phyloP scores from a whole-genome alignment of 2,888 invertebrate species.

The Hoplodrina blanda region DNA sequence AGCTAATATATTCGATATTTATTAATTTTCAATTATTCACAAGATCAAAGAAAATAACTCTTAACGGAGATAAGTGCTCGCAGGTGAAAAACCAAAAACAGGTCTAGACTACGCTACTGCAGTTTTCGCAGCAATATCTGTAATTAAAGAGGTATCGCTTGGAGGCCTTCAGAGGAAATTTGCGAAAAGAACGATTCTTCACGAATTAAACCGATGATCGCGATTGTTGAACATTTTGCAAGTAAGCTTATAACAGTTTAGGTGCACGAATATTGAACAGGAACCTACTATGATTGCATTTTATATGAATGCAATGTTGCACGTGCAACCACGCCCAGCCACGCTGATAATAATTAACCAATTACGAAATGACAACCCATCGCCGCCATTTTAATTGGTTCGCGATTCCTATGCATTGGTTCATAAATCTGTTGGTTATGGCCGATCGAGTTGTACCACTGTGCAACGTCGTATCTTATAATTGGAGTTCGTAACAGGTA shows the following conservation, averaged over 20 bases:
- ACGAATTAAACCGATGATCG: background rate
- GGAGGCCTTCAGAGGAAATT: background rate
- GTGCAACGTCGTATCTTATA: conserved; percentile 60
- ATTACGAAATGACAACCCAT: conserved; percentile 87
- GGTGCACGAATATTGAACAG: conserved; percentile 21
- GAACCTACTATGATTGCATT: conserved; percentile 52
- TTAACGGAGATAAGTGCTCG: conserved; percentile 11
- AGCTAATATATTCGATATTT: conserved; percentile 11
- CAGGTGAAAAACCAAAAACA: conserved; percentile 16
- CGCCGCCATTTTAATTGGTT: conserved; percentile 88
- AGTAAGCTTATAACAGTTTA: conserved; percentile 8
- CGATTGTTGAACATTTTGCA: background rate
- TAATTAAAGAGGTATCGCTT: conserved; percentile 26
- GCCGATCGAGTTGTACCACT: conserved; percentile 57
- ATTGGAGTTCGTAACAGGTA: conserved; percentile 62
- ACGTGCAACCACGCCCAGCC: conserved; percentile 82
- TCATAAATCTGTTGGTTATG: conserved; percentile 72
- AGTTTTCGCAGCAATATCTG: conserved; percentile 28
- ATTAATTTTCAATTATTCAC: conserved; percentile 7
- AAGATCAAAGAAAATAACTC: background rate
- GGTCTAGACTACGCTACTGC: conserved; percentile 20
- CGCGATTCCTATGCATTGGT: conserved; percentile 80
- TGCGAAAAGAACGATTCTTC: background rate
- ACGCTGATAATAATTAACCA: conserved; percentile 88
- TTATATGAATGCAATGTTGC: conserved; percentile 60